Percentiles rank a stretch among this genome's conserved stretches.
Evolutionary conservation across 2,888 invertebrate species (phyloP).

Genomic region (Leptopterna dolabrata): DNA sequence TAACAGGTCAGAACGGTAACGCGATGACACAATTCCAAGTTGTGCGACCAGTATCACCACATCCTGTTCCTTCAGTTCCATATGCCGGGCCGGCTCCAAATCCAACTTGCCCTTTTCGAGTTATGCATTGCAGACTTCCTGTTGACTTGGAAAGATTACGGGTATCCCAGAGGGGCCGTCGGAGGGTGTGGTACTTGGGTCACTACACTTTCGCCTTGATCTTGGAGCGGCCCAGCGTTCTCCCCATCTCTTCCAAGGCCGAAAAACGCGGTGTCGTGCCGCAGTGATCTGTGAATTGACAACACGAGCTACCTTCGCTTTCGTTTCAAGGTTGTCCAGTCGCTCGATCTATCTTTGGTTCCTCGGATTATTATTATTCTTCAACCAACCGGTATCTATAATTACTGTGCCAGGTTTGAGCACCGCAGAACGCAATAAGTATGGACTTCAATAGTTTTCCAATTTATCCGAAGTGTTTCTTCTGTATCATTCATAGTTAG

Average conservation of each 20-base stretch:
- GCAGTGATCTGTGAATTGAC: conserved; percentile 6
- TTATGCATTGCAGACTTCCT: background rate
- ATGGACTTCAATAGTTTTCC: too few relatives aligned
- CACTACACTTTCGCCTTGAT: conserved; percentile 52
- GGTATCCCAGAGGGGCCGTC: background rate
- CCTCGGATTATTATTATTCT: background rate
- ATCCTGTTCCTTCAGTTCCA: conserved; percentile 2
- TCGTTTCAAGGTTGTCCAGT: background rate
- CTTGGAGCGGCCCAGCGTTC: conserved; percentile 19
- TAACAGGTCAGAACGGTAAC: too few relatives aligned
- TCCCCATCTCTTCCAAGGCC: conserved; percentile 2
- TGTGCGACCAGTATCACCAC: background rate
- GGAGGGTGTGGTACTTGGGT: conserved; percentile 19
- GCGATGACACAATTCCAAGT: background rate
- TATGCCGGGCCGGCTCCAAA: background rate
- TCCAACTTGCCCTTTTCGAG: background rate
- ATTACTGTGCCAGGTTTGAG: too few relatives aligned
- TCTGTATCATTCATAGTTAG: too few relatives aligned
- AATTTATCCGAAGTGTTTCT: too few relatives aligned
- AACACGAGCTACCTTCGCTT: background rate
- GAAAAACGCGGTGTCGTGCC: background rate
- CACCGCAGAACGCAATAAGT: background rate
- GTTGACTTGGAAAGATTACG: background rate
- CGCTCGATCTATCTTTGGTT: background rate
- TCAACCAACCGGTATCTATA: too few relatives aligned